Evolutionary conservation across 2,888 invertebrate species (phyloP).

Genomic region (Xylophagus ater): DNA sequence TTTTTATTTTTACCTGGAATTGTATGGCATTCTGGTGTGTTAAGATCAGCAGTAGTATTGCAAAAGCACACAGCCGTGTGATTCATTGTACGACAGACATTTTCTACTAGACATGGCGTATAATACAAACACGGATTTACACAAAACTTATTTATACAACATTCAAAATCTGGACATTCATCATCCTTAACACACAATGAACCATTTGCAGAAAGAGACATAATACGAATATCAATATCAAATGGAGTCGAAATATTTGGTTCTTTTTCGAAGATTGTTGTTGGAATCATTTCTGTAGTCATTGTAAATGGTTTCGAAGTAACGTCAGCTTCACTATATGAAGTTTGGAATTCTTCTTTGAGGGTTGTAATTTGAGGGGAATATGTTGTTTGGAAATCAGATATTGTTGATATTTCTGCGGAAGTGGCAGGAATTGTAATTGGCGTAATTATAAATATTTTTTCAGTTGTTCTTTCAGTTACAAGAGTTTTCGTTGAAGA

Average conservation of each 20-base stretch:
- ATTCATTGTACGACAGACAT: slow-evolving; percentile 42
- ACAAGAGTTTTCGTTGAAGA: too few relatives aligned
- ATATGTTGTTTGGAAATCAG: too few relatives aligned
- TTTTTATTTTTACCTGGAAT: slow-evolving; percentile 46
- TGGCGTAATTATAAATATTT: too few relatives aligned
- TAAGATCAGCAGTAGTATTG: slow-evolving; percentile 38
- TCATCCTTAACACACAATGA: slow-evolving; percentile 25
- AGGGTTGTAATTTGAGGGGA: too few relatives aligned
- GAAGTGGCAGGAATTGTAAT: too few relatives aligned
- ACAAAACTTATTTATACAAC: slow-evolving; percentile 43
- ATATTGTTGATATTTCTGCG: too few relatives aligned
- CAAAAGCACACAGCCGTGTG: slow-evolving; percentile 49
- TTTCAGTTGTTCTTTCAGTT: too few relatives aligned
- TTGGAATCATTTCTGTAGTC: too few relatives aligned
- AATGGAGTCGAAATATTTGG: slow-evolving; percentile 15
- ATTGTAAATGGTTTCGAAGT: too few relatives aligned
- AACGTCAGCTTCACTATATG: too few relatives aligned
- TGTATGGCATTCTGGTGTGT: slow-evolving; percentile 44
- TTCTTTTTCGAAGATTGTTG: background rate
- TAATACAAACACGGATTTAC: slow-evolving; percentile 43
- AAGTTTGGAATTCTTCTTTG: background rate
- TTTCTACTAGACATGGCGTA: slow-evolving; percentile 37
- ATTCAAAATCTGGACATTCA: slow-evolving; percentile 39
- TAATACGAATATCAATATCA: slow-evolving; percentile 14
- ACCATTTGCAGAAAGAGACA: slow-evolving; percentile 8